Evolutionary conservation across 1,140 invertebrate species (phyloP).

Genomic region (Yoshiicerus persimilis): DNA sequence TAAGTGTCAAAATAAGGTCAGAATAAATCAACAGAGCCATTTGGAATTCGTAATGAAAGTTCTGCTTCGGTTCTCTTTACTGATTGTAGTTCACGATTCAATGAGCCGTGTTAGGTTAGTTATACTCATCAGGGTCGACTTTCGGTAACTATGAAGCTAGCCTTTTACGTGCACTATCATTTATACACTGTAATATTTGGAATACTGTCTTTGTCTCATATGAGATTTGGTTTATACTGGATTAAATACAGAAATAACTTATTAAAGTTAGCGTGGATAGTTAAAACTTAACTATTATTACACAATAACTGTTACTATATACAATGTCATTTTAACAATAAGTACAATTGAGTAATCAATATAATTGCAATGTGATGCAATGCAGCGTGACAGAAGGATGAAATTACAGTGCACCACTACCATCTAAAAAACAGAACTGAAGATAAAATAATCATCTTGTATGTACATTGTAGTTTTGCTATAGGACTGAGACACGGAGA

Average conservation of each 20-base stretch:
- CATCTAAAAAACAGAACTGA: not conserved
- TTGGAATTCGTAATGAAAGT: not conserved
- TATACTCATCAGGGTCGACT: not conserved
- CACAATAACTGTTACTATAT: no score
- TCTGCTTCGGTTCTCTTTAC: not conserved
- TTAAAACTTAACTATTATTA: no score
- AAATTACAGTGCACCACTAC: not conserved
- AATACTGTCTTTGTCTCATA: no score
- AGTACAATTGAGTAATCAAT: not conserved
- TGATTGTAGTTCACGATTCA: not conserved
- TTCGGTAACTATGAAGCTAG: not conserved
- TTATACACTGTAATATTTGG: no score
- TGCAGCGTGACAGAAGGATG: not conserved
- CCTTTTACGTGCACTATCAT: no score
- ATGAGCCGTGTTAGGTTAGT: not conserved
- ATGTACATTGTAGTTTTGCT: not conserved
- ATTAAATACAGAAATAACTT: no score
- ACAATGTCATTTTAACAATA: not conserved
- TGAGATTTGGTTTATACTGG: no score
- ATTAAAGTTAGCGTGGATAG: no score
- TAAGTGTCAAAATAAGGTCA: not conserved
- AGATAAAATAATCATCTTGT: not conserved
- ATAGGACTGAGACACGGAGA: not conserved
- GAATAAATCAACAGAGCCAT: not conserved
- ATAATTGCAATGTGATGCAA: not conserved